Base-by-base conservation (phyloP, 2,888 invertebrate genomes). In the Lycophotia porphyrea region DNA sequence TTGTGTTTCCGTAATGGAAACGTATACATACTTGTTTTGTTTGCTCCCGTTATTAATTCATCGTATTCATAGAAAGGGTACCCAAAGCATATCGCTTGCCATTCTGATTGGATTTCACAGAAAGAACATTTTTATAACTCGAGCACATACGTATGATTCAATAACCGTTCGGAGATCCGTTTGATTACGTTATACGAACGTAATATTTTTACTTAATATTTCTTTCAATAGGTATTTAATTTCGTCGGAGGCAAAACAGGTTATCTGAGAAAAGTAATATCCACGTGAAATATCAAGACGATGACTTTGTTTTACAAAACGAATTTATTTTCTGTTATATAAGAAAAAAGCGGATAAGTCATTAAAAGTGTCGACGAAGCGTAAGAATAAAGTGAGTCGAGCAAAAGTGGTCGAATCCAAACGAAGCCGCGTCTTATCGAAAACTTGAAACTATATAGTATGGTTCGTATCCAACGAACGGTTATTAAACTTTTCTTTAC, bases 361-460 rank as follows among this genome's bases (percentile, higher is more conserved):
- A 96, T 96, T 96, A 96, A 95, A 95, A 95, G 93, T 94, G 93
- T 92, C 93, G 91, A 91, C 92, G 92, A 90, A 95, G 94, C 94
- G 94, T 93, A 92, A 94, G 92, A 93, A 93, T 93, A 90, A 93
- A 93, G 90, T 89, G 91, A 90, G 91, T 87, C 88, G 88, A 91
- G 89, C 89, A 91, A 92, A 93, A 94, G 92, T 94, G 93, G 95
- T 93, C 92, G 94, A 95, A 93, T 91, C 86, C 90, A 91, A 91
- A 87, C 87, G 90, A 87, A 91, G 91, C 88, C 84, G 87, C 87
- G 86, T 92, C 91, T 93, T 93, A 94, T 94, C 94, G 93, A 92
- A 93, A 95, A 95, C 93, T 96, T 93, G 90, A 90, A 93, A 92
- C 93, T 93, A n/a, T n/a, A n/a, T n/a, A 93, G 91, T 91, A 92